Percentiles rank a stretch among this genome's conserved stretches.
phyloP scores from a whole-genome alignment of 2,888 invertebrate species.

The Bellardia pandia region DNA sequence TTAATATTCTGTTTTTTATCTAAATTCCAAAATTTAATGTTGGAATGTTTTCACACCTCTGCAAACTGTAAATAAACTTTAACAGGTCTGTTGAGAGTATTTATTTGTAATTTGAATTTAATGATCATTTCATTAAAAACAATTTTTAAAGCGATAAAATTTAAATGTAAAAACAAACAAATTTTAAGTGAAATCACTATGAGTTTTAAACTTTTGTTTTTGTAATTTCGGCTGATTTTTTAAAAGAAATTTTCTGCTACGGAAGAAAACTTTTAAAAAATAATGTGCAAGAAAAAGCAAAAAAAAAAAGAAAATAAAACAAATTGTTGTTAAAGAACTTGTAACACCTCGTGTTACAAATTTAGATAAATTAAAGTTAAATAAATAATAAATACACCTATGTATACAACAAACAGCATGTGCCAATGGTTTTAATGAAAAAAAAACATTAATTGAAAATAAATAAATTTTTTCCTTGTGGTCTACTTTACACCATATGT shows the following conservation, averaged over 20 bases:
- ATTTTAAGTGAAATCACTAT: conserved; percentile 7
- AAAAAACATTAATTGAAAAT: neutral
- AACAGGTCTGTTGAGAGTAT: neutral
- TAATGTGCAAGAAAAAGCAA: neutral
- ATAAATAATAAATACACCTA: conserved; percentile 24
- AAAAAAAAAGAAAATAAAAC: conserved; percentile 3
- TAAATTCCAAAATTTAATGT: neutral
- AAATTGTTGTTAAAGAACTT: neutral
- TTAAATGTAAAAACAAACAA: conserved; percentile 9
- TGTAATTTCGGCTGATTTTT: conserved; percentile 27
- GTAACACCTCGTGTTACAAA: neutral
- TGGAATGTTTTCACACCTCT: conserved; percentile 12
- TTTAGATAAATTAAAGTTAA: neutral
- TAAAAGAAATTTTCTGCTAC: too few relatives aligned
- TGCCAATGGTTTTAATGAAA: neutral
- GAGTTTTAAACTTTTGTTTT: conserved; percentile 5
- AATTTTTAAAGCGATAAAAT: conserved; percentile 5
- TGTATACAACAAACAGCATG: neutral
- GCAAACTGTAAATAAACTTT: conserved; percentile 8
- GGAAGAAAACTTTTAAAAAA: neutral
- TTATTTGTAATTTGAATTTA: conserved; percentile 49
- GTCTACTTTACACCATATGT: neutral
- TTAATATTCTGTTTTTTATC: neutral
- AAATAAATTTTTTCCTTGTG: neutral
- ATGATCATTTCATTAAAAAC: conserved; percentile 49